phyloP scores from a whole-genome alignment of 2,113 vertebrate species.

The Sphyrna mokarran region DNA sequence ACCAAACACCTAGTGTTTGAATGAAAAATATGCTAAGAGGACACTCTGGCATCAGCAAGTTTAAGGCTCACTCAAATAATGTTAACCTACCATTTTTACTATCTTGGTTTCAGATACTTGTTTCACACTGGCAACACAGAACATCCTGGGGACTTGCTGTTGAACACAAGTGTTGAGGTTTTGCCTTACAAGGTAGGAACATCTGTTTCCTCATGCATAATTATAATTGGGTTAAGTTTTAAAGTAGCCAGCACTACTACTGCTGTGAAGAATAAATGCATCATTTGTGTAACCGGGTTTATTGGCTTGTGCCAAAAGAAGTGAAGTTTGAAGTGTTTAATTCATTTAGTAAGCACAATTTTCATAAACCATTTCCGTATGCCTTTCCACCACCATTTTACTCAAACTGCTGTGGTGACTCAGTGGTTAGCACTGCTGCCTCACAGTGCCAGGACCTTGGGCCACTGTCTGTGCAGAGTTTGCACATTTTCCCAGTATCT shows the following conservation, averaged over 20 bases:
- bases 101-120: conserved; percentile 69
- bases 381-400: not conserved
- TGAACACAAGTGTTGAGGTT: conserved; percentile 89
- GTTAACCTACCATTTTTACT: not conserved
- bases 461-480: too few species aligned
- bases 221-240: not conserved
- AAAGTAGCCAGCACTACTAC: not conserved
- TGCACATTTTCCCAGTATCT: too few species aligned
- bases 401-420: not conserved
- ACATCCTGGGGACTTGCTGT: conserved; percentile 85
- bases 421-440: too few species aligned
- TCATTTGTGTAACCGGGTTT: not conserved
- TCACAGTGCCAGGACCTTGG: too few species aligned
- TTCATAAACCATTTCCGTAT: not conserved
- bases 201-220: not conserved
- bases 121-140: conserved; percentile 95
- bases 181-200: conserved; percentile 75
- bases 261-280: not conserved
- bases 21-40: too few species aligned
- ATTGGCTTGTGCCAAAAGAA: not conserved
- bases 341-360: not conserved
- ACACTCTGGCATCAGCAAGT: not conserved
- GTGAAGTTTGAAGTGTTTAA: not conserved
- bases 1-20: too few species aligned
- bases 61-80: not conserved